These are phyloP conservation scores for Melanargia galathea DNA, from an alignment of 2,888 invertebrate genomes.

Conservation along the genomic window DNA sequence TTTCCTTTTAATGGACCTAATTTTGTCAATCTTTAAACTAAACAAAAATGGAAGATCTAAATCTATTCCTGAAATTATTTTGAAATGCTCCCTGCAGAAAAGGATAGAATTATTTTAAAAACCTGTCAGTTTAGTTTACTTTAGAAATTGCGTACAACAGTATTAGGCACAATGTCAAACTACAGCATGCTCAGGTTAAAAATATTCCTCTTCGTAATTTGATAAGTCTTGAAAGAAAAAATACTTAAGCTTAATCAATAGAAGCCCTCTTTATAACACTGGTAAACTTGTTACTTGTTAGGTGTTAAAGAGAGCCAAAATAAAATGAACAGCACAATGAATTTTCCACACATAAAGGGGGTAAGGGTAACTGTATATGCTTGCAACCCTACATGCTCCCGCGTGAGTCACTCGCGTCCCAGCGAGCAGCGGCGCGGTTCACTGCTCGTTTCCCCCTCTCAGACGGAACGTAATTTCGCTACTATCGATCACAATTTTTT, in stretches of 20 bases:
- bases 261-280: not conserved
- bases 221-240: not conserved
- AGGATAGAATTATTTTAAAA: no score
- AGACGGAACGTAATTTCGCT: constrained; percentile 52
- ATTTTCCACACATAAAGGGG: constrained; percentile 15
- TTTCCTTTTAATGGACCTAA: no score
- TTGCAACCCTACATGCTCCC: constrained; percentile 28
- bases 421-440: constrained; percentile 52
- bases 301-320: not conserved
- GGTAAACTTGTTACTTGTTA: no score
- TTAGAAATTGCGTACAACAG: no score
- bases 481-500: constrained; percentile 50
- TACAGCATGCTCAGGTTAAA: no score
- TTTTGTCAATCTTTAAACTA: no score
- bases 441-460: constrained; percentile 50
- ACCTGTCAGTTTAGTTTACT: no score
- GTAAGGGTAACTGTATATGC: constrained; percentile 11
- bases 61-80: no score
- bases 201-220: not conserved
- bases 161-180: no score
- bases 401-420: constrained; percentile 48
- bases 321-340: not conserved
- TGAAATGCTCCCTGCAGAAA: no score
- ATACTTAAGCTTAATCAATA: not conserved
- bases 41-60: no score